Evolutionary conservation across 2,797 vertebrate genomes (phyloP).

Genomic region (Epinephelus malabaricus): DNA sequence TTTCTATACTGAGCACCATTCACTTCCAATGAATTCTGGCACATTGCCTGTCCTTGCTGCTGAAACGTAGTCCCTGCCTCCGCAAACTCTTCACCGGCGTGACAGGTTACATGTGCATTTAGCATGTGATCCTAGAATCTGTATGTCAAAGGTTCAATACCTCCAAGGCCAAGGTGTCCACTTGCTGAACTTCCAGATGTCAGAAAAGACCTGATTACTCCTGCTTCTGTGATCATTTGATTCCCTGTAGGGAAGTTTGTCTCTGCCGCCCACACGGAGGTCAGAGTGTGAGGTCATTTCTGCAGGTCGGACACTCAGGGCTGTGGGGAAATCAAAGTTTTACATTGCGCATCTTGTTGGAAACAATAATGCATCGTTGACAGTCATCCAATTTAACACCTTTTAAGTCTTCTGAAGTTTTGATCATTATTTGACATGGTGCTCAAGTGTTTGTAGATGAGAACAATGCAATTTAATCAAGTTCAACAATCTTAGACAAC

Average conservation of each 20-base stretch:
- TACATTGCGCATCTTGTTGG: slow-evolving; percentile 31
- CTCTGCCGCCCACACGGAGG: slow-evolving; percentile 28
- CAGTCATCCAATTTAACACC: slow-evolving; percentile 30
- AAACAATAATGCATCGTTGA: slow-evolving; percentile 40
- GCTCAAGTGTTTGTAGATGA: slow-evolving; percentile 56
- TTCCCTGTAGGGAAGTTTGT: slow-evolving; percentile 30
- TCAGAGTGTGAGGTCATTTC: slow-evolving; percentile 36
- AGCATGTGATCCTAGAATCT: slow-evolving; percentile 10
- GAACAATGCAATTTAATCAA: slow-evolving; percentile 57
- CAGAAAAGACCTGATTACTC: slow-evolving; percentile 20
- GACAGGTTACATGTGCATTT: slow-evolving; percentile 43
- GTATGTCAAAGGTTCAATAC: slow-evolving; percentile 30
- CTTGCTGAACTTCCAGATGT: slow-evolving; percentile 47
- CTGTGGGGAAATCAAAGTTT: slow-evolving; percentile 40
- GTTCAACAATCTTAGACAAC: slow-evolving; percentile 66
- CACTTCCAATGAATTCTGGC: slow-evolving; percentile 32
- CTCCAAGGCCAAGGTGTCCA: slow-evolving; percentile 35
- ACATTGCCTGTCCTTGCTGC: slow-evolving; percentile 51
- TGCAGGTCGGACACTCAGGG: slow-evolving; percentile 55
- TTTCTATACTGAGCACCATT: slow-evolving; percentile 27
- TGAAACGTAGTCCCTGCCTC: slow-evolving; percentile 50
- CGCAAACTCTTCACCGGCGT: slow-evolving; percentile 21
- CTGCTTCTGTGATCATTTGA: slow-evolving; percentile 39
- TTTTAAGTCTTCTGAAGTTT: slow-evolving; percentile 34
- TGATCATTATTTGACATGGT: slow-evolving; percentile 57